Evolutionary conservation across 2,797 vertebrate genomes (phyloP).

Genomic region (Clangula hyemalis): DNA sequence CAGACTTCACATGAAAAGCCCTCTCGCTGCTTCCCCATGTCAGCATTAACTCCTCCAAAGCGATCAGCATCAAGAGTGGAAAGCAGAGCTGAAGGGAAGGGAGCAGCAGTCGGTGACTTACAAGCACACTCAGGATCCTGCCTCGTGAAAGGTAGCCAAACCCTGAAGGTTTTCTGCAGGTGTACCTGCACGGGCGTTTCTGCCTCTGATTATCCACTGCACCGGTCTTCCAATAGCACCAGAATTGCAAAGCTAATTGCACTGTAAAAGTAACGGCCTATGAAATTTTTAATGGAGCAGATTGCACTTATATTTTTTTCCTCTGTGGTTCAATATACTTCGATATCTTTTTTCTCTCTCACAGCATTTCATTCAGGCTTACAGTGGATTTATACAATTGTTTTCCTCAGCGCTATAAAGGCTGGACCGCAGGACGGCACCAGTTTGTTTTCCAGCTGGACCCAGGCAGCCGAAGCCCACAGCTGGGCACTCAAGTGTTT

Average conservation of each 20-base stretch:
- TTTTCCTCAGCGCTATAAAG: background rate
- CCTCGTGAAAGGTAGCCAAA: background rate
- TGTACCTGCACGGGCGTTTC: background rate
- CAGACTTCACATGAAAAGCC: conserved; percentile 36
- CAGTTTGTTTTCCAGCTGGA: background rate
- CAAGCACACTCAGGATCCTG: accelerated
- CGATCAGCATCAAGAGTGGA: conserved; percentile 36
- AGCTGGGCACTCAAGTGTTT: background rate
- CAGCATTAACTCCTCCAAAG: conserved; percentile 38
- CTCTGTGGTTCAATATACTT: conserved; percentile 33
- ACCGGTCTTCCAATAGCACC: background rate
- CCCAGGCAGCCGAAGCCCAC: background rate
- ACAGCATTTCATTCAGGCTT: background rate
- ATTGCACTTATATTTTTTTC: conserved; percentile 19
- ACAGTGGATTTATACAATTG: background rate
- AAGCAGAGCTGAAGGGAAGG: conserved; percentile 27
- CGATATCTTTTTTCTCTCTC: conserved; percentile 29
- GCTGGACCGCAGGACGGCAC: background rate
- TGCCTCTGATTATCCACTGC: conserved; percentile 11
- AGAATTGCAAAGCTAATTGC: conserved; percentile 47
- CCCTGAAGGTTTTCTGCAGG: background rate
- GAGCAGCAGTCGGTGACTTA: background rate
- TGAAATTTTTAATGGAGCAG: conserved; percentile 63
- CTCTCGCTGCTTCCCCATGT: background rate
- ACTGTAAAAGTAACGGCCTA: conserved; percentile 52